Base-by-base conservation (phyloP, 2,888 invertebrate species). In the Biston betularia region DNA sequence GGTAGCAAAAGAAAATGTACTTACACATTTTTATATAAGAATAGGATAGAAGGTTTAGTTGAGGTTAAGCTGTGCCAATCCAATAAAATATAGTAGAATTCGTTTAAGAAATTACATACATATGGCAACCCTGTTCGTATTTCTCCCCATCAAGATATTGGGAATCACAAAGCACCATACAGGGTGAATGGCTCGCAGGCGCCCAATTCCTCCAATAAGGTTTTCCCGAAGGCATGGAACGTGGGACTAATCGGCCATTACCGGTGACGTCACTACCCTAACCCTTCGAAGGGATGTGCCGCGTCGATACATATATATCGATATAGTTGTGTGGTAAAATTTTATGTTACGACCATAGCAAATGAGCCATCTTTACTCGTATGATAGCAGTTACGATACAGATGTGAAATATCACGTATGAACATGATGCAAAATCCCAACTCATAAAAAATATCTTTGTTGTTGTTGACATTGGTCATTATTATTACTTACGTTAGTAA, bases 211-310 rank as follows among this genome's bases (percentile, higher is more conserved):
- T 68, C 63, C 64, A 70, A 72, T 69, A 67, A 66, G 69, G 69
- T 69, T 70, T 70, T 62, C 70, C 59, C 63, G 50, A 63, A 68
- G 71, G 54, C 57, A 50, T 45, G 52, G 53, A 61, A 60, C 58
- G 54, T 50, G 69, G 69, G 65, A 68, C 71, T 73, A 75, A 75
- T 73, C 73, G 73, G 55, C 72, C 70, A 73, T 75, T 75, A 73
- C 72, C 65, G 65, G 66, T 69, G 74, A 74, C 73, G 75, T 73
- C 73, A 72, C 59, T 46, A 60, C 66, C 61, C 59, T 48, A 59
- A 62, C 65, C 59, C 49, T 57, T 14, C 12, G 38, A 15, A 38
- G 60, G 24, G 60, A 50, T 65, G 63, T 49, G 50, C 48, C 24
- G 34, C 10, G n/a, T 45, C 34, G 35, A 33, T 15, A 38, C 33